Percentiles rank a stretch among this genome's conserved stretches.
Evolutionary conservation across 2,888 invertebrate genomes (phyloP).

Genomic region (Tanypteryx hageni): DNA sequence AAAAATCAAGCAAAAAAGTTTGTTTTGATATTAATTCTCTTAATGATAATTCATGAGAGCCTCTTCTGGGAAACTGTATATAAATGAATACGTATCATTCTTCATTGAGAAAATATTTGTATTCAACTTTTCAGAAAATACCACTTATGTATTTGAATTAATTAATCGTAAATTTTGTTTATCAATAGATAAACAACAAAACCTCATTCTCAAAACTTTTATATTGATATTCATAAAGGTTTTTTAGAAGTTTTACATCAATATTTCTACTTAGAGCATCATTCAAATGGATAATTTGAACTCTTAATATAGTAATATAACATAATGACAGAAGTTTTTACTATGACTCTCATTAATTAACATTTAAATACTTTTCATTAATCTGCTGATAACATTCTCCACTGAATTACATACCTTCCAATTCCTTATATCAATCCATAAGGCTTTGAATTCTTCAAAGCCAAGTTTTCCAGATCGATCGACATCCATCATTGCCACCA

Average conservation of each 20-base stretch:
- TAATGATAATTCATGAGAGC: background rate
- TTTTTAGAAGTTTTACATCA: too few species aligned
- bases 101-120: background rate
- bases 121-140: background rate
- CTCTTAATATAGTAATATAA: too few species aligned
- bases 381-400: background rate
- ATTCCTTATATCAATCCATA: slow-evolving; percentile 89
- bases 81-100: background rate
- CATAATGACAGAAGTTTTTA: too few species aligned
- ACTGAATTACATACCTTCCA: slow-evolving; percentile 84
- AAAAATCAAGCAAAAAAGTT: slow-evolving; percentile 41
- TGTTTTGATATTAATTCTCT: background rate
- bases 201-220: background rate
- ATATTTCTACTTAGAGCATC: background rate
- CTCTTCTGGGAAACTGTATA: background rate
- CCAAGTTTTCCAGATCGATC: slow-evolving; percentile 95
- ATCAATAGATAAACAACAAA: background rate
- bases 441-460: slow-evolving; percentile 90
- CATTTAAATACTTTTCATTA: too few species aligned
- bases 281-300: too few species aligned
- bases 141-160: background rate
- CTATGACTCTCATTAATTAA: too few species aligned
- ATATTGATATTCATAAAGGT: too few species aligned
- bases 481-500: slow-evolving; percentile 95
- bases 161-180: background rate